Evolutionary conservation across 2,797 vertebrate genomes (phyloP), one percentile per base, ranked within the genome.

Genomic region (Telmatherina bonti): DNA sequence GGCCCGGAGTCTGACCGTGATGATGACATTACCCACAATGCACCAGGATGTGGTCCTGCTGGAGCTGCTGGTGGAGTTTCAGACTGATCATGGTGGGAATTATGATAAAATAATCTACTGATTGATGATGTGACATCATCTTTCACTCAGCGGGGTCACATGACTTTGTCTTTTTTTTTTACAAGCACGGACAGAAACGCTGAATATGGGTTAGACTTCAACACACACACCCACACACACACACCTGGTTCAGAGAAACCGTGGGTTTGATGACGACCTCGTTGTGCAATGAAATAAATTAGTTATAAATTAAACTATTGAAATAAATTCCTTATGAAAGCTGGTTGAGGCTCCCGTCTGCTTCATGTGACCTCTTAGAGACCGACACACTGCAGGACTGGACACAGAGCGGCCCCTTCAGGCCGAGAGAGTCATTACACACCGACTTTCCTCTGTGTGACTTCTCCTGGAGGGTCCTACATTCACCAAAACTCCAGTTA

Each of bases 241-340:
- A 24, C 60, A 30, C 18, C n/a, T n/a, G 31, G 43, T 3, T 51
- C 41, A 55, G 33, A 62, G 12, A 29, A 61, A 54, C 62, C 58
- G 68, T 10, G 61, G 68, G 35, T 22, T n/a, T 65, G 16, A 52
- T n/a, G 38, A 61, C 30, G 12, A 18, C 31, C 63, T 74, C 26
- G 29, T 79, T 85, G 85, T 89, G 69, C 18, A 36, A 81, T 82
- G 24, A 73, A 62, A 79, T 74, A 27, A 74, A 53, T 70, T 83
- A 79, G 83, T 78, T 82, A 49, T 77, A 58, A 76, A 78, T 81
- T 3, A 80, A 85, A 78, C 65, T 65, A 74, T 72, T 72, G 65
- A 79, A 78, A 78, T 87, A 87, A 83, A 88, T 86, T 89, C 57
- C 27, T 66, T 82, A 87, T 80, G 74, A 89, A 89, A 85, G 9